These are phyloP conservation scores for Drosophila asahinai DNA, from an alignment of 1,140 invertebrate species.

Conservation along the genomic window DNA sequence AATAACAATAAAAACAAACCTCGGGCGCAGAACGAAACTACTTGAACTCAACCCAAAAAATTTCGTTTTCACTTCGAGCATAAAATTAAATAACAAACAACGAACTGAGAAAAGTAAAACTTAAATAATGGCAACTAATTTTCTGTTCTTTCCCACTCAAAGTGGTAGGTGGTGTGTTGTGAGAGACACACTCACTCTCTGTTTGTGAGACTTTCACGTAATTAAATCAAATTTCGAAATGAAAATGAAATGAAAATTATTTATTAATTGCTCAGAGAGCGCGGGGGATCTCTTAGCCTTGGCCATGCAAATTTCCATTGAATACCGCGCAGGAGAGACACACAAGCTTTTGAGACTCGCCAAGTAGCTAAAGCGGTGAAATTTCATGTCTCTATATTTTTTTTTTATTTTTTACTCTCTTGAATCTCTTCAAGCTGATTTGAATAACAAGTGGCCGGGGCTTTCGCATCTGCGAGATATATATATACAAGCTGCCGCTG, in stretches of 20 bases:
- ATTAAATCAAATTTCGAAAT: slow-evolving; percentile 79
- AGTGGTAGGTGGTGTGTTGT: slow-evolving; percentile 1
- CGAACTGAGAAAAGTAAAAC: slow-evolving; percentile 38
- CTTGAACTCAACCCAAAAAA: slow-evolving; percentile 48
- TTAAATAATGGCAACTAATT: slow-evolving; percentile 76
- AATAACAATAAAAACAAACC: slow-evolving; percentile 63
- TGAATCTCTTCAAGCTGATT: slow-evolving; percentile 49
- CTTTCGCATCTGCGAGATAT: slow-evolving; percentile 62
- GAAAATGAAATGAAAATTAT: slow-evolving; percentile 80
- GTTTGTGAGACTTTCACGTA: slow-evolving; percentile 64
- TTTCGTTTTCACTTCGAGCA: slow-evolving; percentile 79
- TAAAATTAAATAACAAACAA: slow-evolving; percentile 77
- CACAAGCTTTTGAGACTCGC: slow-evolving; percentile 16
- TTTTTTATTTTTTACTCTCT: slow-evolving; percentile 6
- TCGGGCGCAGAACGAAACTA: slow-evolving; percentile 38
- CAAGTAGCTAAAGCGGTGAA: slow-evolving; percentile 41
- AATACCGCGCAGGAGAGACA: slow-evolving; percentile 19
- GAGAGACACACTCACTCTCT: background rate
- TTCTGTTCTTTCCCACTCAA: slow-evolving; percentile 68
- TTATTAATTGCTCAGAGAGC: slow-evolving; percentile 62
- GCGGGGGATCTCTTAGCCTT: slow-evolving; percentile 10
- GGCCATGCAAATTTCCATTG: slow-evolving; percentile 59
- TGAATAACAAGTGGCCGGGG: slow-evolving; percentile 60
- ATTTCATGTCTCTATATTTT: slow-evolving; percentile 31
- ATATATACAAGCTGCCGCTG: slow-evolving; percentile 40